Conservation (phyloP, 2,113 vertebrate genomes). For the Lontra canadensis region DNA sequence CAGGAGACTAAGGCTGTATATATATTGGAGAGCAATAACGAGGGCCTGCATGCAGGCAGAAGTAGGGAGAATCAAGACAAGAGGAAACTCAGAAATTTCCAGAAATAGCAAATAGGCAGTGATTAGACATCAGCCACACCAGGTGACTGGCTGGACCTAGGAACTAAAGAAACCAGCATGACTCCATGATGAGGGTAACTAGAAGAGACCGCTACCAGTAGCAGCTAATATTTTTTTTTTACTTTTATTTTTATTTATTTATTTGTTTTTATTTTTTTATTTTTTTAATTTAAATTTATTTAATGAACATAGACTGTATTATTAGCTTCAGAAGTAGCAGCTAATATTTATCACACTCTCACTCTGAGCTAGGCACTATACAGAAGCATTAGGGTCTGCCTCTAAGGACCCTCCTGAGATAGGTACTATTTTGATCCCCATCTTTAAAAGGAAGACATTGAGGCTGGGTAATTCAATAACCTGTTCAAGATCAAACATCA, state of each 20-base stretch:
- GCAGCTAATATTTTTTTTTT: not conserved
- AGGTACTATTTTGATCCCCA: not conserved
- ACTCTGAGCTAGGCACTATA: not conserved
- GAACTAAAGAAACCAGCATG: not conserved
- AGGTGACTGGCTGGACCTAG: not conserved
- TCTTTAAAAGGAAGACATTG: conserved; percentile 12
- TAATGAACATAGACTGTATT: not conserved
- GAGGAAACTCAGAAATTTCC: conserved; percentile 4
- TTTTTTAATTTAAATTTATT: not conserved
- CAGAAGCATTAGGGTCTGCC: not conserved
- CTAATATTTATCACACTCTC: not conserved
- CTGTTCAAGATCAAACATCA: not conserved
- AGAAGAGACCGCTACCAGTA: not conserved
- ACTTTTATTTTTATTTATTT: not conserved
- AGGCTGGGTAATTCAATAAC: not conserved
- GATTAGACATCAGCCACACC: not conserved
- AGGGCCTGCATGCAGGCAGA: not conserved
- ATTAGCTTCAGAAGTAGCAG: not conserved
- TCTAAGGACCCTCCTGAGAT: not conserved
- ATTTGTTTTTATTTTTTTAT: too few species aligned
- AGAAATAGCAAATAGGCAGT: conserved; percentile 10
- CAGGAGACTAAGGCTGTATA: not conserved
- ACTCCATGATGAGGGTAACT: not conserved
- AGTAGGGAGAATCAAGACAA: not conserved
- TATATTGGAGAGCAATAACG: not conserved